Conservation (phyloP, 2,113 vertebrate species). For the Aegypius monachus region DNA sequence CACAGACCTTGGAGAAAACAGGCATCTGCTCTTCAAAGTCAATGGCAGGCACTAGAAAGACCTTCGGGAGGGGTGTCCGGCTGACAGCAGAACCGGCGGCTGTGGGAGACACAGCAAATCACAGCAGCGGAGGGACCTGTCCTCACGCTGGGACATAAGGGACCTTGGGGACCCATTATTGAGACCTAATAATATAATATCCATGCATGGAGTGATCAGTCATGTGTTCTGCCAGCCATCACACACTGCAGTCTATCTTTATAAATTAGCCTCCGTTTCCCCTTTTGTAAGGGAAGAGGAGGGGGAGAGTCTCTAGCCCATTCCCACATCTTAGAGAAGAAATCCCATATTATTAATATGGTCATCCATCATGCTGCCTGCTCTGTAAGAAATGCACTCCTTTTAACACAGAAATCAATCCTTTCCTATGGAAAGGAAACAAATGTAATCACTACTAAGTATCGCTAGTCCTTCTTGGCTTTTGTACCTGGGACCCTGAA, state of each 20-base stretch:
- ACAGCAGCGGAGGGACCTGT: neutral
- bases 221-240: neutral
- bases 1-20: neutral
- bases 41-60: neutral
- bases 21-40: neutral
- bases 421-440: slow-evolving; percentile 8
- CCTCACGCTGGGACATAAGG: neutral
- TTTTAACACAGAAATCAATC: neutral
- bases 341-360: neutral
- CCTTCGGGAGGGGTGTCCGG: neutral
- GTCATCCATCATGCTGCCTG: neutral
- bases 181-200: neutral
- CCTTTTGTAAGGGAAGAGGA: neutral
- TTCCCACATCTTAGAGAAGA: neutral
- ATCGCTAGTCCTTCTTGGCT: neutral
- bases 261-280: neutral
- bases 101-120: neutral
- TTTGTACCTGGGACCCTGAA: neutral
- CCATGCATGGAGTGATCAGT: neutral
- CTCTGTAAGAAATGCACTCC: neutral
- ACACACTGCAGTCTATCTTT: neutral
- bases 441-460: neutral
- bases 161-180: neutral
- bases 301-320: neutral
- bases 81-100: accelerated